A percentile compares a stretch with the other conserved stretches of the same genome.
Conservation (phyloP, 2,888 invertebrate species). For the Rhagophthalmus giganteus region DNA sequence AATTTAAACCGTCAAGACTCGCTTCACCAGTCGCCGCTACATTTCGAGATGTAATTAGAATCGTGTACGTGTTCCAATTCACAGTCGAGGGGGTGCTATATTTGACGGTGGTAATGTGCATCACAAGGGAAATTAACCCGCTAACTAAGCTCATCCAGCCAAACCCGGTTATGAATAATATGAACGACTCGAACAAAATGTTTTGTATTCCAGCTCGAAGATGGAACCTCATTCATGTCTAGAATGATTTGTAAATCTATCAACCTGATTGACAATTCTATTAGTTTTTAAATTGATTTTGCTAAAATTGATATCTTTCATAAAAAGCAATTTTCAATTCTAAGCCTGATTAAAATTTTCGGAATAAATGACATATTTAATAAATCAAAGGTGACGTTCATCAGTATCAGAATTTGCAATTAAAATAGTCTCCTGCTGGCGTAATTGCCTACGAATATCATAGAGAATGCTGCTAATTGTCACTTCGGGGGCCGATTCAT, state of each 20-base stretch:
- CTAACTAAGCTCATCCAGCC: constrained; percentile 47
- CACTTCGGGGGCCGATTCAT: constrained; percentile 29
- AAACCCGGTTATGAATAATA: constrained; percentile 20
- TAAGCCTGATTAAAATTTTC: constrained; percentile 3
- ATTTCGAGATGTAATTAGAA: constrained; percentile 43
- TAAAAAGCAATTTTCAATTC: background rate
- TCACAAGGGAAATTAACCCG: constrained; percentile 57
- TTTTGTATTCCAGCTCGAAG: background rate
- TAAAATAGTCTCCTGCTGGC: constrained; percentile 35
- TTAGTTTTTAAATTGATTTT: constrained; percentile 12
- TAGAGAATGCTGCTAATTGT: constrained; percentile 35
- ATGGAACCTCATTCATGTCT: constrained; percentile 2
- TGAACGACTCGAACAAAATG: constrained; percentile 18
- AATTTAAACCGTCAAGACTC: constrained; percentile 13
- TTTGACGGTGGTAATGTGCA: constrained; percentile 49
- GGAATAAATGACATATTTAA: constrained; percentile 14
- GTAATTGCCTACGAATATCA: constrained; percentile 30
- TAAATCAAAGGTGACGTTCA: constrained; percentile 34
- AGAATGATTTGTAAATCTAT: constrained; percentile 5
- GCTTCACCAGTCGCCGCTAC: constrained; percentile 13
- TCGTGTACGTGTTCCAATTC: constrained; percentile 45
- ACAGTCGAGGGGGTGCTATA: constrained; percentile 31
- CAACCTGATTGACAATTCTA: constrained; percentile 13
- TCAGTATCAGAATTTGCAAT: constrained; percentile 31
- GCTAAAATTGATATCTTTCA: background rate